Conservation (phyloP, 2,113 vertebrate genomes). For the Malurus alboscapulatus region DNA sequence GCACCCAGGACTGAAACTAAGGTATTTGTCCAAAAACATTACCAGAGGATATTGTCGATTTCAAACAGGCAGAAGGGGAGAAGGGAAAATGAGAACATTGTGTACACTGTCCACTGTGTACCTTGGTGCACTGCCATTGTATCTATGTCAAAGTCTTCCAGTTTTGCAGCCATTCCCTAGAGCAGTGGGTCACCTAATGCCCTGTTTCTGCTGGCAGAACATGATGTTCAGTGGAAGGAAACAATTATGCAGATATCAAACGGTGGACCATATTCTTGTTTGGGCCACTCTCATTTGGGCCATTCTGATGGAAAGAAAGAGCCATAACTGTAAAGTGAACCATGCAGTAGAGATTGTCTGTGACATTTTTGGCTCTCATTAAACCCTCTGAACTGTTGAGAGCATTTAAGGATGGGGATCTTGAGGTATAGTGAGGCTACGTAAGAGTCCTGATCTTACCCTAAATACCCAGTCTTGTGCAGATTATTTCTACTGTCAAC, state of each 20-base stretch:
- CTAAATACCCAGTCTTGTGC: not conserved
- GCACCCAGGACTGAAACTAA: not conserved
- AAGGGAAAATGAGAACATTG: not conserved
- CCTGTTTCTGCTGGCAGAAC: not conserved
- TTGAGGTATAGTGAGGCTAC: not conserved
- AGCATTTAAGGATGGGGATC: not conserved
- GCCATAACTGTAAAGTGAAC: not conserved
- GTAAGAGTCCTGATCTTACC: not conserved
- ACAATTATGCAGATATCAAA: not conserved
- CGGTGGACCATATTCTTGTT: not conserved
- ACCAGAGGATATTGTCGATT: not conserved
- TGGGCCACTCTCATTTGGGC: not conserved
- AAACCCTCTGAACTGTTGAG: not conserved
- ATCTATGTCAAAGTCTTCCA: not conserved
- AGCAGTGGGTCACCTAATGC: not conserved
- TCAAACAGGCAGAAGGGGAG: not conserved
- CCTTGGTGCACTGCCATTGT: not conserved
- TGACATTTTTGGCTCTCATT: not conserved
- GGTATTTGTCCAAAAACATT: not conserved
- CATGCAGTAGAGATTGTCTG: not conserved
- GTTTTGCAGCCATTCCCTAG: constrained; percentile 5
- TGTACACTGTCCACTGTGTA: not conserved
- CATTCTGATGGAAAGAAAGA: not conserved
- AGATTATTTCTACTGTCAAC: not conserved
- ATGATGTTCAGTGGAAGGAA: constrained; percentile 8